A percentile compares a stretch with the other conserved stretches of the same genome.
These are phyloP conservation scores for Drosophila parthenogenetica DNA, from an alignment of 2,888 invertebrate genomes.

Conservation along the genomic window DNA sequence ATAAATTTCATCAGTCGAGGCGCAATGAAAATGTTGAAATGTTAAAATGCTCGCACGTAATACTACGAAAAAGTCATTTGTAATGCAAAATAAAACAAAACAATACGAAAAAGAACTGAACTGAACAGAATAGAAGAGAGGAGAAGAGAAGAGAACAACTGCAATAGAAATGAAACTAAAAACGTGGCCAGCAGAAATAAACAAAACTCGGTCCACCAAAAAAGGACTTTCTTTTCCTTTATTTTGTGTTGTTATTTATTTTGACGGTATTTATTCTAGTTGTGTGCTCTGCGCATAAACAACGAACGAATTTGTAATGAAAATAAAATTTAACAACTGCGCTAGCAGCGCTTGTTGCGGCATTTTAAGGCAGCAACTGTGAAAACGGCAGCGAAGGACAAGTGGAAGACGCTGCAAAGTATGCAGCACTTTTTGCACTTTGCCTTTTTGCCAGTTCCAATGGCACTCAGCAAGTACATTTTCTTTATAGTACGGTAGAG, in stretches of 20 bases:
- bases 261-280: constrained; percentile 47
- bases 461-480: constrained; percentile 13
- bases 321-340: constrained; percentile 68
- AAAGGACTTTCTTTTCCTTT: constrained; percentile 4
- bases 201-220: constrained; percentile 12
- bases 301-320: constrained; percentile 68
- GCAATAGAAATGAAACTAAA: constrained; percentile 42
- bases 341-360: constrained; percentile 14
- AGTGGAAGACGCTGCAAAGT: constrained; percentile 68
- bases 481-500: neutral
- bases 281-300: constrained; percentile 59
- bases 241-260: constrained; percentile 12
- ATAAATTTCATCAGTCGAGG: constrained; percentile 67
- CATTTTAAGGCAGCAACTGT: constrained; percentile 4
- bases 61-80: constrained; percentile 56
- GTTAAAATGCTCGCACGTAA: constrained; percentile 73
- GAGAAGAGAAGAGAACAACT: no score
- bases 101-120: constrained; percentile 25
- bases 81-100: constrained; percentile 66
- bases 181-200: constrained; percentile 36
- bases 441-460: constrained; percentile 9
- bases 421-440: constrained; percentile 65
- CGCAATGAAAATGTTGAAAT: constrained; percentile 74
- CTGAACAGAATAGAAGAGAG: no score
- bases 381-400: constrained; percentile 58